Evolutionary conservation across 2,113 vertebrate genomes (phyloP), one percentile per base, ranked within the genome.

Genomic region (Periophthalmodon schlosseri): DNA sequence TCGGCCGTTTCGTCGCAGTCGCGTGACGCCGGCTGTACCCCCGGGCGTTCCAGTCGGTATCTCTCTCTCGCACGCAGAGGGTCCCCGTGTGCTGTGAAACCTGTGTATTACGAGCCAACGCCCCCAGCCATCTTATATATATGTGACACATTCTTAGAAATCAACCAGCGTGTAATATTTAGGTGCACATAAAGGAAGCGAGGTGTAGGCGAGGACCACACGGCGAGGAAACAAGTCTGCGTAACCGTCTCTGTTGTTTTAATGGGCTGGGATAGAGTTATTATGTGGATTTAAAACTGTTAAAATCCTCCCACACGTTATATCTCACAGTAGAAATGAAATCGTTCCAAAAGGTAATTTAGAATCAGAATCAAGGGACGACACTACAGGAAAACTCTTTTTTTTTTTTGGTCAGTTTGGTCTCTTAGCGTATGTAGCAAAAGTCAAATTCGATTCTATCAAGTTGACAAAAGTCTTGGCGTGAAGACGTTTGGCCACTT

Each of bases 1-100:
- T 80, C 86, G 83, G 86, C 86, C 82, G 56, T 70, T 58, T 44
- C 70, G 28, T 78, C 28, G 36, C 72, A 69, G 89, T 88, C 85
- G 86, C 77, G 80, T 52, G 71, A 85, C 54, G 60, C 28, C 79
- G 80, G 81, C 69, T 66, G 74, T 44, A 67, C 72, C 85, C 82
- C 56, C 23, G 61, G 78, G 83, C 20, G 11, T 73, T 66, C 39
- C 44, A 50, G 75, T 68, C 70, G 54, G 69, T 73, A 69, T 78
- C 73, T 80, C 63, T 73, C 33, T 18, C 46, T 46, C 74, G 70
- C 70, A 56, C 52, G 10, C 10, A 78, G 16, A 60, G 75, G 82
- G 46, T 73, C 20, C 68, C 76, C 68, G 46, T 65, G 18, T 2
- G 24, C 71, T 73, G 77, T 77, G 4, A 5, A 73, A 68, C 67